A percentile compares a stretch with the other conserved stretches of the same genome.
phyloP scores from a whole-genome alignment of 2,888 invertebrate genomes.

The Cephalotes varians region DNA sequence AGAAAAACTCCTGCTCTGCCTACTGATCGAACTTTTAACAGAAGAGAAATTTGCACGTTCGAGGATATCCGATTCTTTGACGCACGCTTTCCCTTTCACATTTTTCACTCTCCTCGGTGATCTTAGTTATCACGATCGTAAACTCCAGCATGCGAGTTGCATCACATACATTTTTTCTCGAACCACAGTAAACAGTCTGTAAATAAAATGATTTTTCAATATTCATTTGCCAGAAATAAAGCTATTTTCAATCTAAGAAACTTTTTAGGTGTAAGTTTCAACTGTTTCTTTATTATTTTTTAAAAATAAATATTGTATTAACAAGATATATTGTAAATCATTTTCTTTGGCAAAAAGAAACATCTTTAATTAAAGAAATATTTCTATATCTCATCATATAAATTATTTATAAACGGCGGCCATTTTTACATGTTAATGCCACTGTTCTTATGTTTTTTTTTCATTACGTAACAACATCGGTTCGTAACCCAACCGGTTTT shows the following conservation, averaged over 20 bases:
- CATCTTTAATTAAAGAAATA: background rate
- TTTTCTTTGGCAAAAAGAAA: background rate
- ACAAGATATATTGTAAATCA: background rate
- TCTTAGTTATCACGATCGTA: background rate
- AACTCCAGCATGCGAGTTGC: background rate
- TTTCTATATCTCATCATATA: too few relatives aligned
- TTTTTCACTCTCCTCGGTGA: slow-evolving; percentile 35
- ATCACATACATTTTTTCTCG: background rate
- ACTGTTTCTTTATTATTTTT: background rate
- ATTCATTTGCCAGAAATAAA: background rate
- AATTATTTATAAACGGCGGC: too few relatives aligned
- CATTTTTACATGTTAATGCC: background rate
- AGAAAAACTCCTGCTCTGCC: background rate
- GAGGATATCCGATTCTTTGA: background rate
- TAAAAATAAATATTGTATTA: background rate
- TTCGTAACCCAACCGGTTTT: slow-evolving; percentile 9
- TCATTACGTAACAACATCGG: background rate
- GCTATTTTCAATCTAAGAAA: background rate
- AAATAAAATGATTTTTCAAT: background rate
- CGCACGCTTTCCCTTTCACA: slow-evolving; percentile 47
- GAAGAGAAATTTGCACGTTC: background rate
- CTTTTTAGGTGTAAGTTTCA: background rate
- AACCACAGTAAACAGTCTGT: background rate
- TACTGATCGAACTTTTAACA: background rate
- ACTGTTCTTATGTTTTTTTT: background rate